Conservation (phyloP, 1,140 invertebrate genomes). For the Grapholita molesta region DNA sequence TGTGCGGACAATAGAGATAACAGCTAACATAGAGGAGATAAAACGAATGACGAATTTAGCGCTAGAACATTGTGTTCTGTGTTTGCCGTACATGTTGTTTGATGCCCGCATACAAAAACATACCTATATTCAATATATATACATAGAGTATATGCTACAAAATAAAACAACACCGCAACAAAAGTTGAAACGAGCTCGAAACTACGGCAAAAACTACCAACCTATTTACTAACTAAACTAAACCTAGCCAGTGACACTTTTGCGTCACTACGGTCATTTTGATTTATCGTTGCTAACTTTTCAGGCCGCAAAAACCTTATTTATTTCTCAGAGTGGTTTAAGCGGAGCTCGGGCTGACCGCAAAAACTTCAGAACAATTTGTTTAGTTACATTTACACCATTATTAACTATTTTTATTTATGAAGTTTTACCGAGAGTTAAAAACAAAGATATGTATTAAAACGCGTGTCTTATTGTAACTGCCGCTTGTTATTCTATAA, state of each 20-base stretch:
- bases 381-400: neutral
- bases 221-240: constrained; percentile 14
- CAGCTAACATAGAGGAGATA: neutral
- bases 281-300: constrained; percentile 14
- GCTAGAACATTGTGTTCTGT: neutral
- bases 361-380: constrained; percentile 5
- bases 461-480: neutral
- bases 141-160: neutral
- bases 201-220: constrained; percentile 3
- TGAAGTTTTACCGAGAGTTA: neutral
- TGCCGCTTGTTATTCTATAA: neutral
- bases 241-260: constrained; percentile 14
- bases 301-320: constrained; percentile 12
- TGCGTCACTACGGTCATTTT: constrained; percentile 14
- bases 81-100: neutral
- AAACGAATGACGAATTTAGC: neutral
- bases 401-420: neutral
- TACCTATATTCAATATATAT: neutral
- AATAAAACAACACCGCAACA: constrained; percentile 12
- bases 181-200: constrained; percentile 6
- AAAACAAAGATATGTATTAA: neutral
- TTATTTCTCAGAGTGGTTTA: constrained; percentile 17
- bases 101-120: neutral
- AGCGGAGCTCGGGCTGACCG: neutral
- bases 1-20: neutral